Evolutionary conservation across 1,140 invertebrate genomes (phyloP).

Genomic region (Ptiloglossa arizonensis): DNA sequence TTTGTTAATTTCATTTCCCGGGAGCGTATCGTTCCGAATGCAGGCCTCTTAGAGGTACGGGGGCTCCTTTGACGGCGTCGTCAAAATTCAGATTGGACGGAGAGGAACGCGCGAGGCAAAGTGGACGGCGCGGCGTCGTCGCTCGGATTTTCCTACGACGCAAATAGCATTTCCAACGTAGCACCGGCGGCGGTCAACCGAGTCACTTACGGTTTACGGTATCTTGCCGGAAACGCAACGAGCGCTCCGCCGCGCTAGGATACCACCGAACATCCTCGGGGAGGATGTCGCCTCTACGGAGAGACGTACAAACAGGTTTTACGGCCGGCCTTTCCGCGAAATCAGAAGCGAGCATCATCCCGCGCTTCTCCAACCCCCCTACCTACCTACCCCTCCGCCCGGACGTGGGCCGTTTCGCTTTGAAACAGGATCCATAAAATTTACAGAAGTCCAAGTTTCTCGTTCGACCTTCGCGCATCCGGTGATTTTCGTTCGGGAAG

Average conservation of each 20-base stretch:
- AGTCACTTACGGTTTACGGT: conserved; percentile 49
- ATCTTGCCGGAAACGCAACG: conserved; percentile 49
- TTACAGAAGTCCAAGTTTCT: neutral
- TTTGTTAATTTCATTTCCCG: conserved; percentile 32
- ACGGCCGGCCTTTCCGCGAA: conserved; percentile 35
- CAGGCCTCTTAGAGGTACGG: conserved; percentile 4
- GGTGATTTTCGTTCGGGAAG: neutral
- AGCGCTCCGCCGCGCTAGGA: neutral
- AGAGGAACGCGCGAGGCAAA: conserved; percentile 1
- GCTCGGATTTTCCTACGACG: conserved; percentile 44
- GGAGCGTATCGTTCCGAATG: neutral
- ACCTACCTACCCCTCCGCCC: no score
- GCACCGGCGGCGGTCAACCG: conserved; percentile 45
- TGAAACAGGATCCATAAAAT: conserved; percentile 41
- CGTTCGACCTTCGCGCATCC: conserved; percentile 13
- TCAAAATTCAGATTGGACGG: conserved; percentile 44
- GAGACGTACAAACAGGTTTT: conserved; percentile 52
- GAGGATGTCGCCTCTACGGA: conserved; percentile 28
- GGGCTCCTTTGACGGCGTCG: conserved; percentile 35
- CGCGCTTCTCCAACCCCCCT: no score
- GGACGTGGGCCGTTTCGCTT: conserved; percentile 18
- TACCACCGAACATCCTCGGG: neutral
- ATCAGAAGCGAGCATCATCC: conserved; percentile 40
- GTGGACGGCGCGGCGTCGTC: conserved; percentile 23
- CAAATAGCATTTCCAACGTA: conserved; percentile 49